These are phyloP conservation scores for Meteorus colon DNA, from an alignment of 2,888 invertebrate genomes.

Conservation along the genomic window DNA sequence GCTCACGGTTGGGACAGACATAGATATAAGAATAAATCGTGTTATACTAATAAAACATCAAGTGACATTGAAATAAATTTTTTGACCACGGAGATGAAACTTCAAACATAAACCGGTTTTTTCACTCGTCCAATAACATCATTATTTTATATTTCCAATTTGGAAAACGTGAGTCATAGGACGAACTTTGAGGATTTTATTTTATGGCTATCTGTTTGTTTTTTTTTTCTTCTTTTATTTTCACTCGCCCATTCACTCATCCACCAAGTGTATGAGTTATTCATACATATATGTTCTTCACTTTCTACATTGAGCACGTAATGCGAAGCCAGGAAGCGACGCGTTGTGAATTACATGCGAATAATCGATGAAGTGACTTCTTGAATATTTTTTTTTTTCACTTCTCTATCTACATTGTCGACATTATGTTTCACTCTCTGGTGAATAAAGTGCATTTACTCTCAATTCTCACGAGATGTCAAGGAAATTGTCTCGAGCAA, in stretches of 20 bases:
- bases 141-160: slow-evolving; percentile 8
- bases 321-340: slow-evolving; percentile 35
- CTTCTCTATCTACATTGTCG: slow-evolving; percentile 6
- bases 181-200: background rate
- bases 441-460: background rate
- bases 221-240: background rate
- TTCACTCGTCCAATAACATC: background rate
- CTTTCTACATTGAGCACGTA: slow-evolving; percentile 40
- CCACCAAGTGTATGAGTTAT: background rate
- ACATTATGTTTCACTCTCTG: background rate
- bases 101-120: background rate
- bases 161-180: slow-evolving; percentile 21
- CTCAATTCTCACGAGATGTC: background rate
- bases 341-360: slow-evolving; percentile 28
- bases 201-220: background rate
- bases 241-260: background rate
- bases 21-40: background rate
- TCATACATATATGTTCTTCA: slow-evolving; percentile 13
- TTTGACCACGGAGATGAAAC: background rate
- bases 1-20: background rate
- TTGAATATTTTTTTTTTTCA: background rate
- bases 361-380: slow-evolving; percentile 14
- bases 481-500: background rate
- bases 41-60: background rate
- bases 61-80: background rate